A percentile compares a stretch with the other conserved stretches of the same genome.
These are phyloP conservation scores for Hemichromis elongatus DNA, from an alignment of 2,113 vertebrate species.

Conservation along the genomic window DNA sequence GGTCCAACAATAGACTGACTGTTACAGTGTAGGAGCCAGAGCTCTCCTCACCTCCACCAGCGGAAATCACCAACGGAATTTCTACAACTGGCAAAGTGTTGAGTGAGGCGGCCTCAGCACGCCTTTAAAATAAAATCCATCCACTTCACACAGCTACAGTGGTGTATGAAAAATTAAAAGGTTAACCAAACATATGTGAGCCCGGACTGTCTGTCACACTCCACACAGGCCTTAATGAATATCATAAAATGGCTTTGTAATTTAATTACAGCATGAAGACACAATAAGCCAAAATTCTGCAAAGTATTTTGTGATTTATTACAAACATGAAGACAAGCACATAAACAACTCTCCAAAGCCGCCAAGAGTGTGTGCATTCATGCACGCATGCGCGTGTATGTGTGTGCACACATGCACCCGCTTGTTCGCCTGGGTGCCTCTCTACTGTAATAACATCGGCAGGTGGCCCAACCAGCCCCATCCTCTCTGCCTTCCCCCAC, in stretches of 20 bases:
- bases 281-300: not conserved
- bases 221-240: constrained; percentile 26
- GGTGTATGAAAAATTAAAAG: constrained; percentile 16
- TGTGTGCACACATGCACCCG: not conserved
- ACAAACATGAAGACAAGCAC: constrained; percentile 18
- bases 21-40: constrained; percentile 46
- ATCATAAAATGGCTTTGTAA: constrained; percentile 19
- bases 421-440: constrained; percentile 41
- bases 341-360: constrained; percentile 18
- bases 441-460: constrained; percentile 69
- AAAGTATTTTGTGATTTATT: constrained; percentile 18
- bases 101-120: constrained; percentile 13
- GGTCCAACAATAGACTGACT: constrained; percentile 60
- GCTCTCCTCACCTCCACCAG: constrained; percentile 57
- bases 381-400: not conserved
- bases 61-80: constrained; percentile 53
- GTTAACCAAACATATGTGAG: constrained; percentile 40
- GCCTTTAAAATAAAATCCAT: constrained; percentile 19
- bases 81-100: constrained; percentile 36
- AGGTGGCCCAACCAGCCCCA: constrained; percentile 62
- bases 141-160: constrained; percentile 16
- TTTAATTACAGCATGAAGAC: not conserved
- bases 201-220: constrained; percentile 15
- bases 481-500: constrained; percentile 6
- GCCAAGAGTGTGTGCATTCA: constrained; percentile 11